Percentiles rank a stretch among this genome's conserved stretches.
phyloP scores from a whole-genome alignment of 2,113 vertebrate species.

The Guaruba guarouba region DNA sequence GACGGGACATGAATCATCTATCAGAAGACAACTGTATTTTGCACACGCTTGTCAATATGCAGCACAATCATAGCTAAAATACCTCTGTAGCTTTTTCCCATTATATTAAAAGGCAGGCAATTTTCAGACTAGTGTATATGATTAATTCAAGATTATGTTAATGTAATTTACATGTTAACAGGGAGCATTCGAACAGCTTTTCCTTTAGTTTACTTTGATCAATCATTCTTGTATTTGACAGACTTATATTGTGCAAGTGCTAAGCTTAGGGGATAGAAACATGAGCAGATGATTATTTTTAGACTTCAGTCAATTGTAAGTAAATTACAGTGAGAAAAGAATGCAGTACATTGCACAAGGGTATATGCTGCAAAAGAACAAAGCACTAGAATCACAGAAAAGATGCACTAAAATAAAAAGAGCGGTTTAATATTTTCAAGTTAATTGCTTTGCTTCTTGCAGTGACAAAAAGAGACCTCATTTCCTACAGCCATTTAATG shows the following conservation, averaged over 20 bases:
- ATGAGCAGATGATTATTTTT: constrained; percentile 43
- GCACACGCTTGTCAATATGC: constrained; percentile 25
- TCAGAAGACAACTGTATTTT: constrained; percentile 22
- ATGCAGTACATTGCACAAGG: background rate
- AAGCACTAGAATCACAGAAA: background rate
- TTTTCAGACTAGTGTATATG: constrained; percentile 22
- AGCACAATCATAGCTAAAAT: constrained; percentile 6
- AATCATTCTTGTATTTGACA: constrained; percentile 42
- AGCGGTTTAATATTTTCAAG: background rate
- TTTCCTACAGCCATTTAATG: background rate
- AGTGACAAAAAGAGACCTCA: background rate
- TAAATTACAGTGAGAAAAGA: constrained; percentile 6
- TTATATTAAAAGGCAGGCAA: constrained; percentile 46
- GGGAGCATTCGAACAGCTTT: constrained; percentile 36
- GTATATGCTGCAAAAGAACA: background rate
- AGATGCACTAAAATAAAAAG: background rate
- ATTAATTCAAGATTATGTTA: constrained; percentile 66
- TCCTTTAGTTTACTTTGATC: constrained; percentile 30
- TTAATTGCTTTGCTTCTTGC: background rate
- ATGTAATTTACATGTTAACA: constrained; percentile 65
- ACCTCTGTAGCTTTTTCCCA: constrained; percentile 2
- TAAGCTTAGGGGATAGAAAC: constrained; percentile 22
- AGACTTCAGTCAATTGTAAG: constrained; percentile 22
- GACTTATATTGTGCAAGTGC: background rate
- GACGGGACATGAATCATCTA: background rate